phyloP scores from a whole-genome alignment of 2,113 vertebrate genomes.

The Brienomyrus brachyistius region DNA sequence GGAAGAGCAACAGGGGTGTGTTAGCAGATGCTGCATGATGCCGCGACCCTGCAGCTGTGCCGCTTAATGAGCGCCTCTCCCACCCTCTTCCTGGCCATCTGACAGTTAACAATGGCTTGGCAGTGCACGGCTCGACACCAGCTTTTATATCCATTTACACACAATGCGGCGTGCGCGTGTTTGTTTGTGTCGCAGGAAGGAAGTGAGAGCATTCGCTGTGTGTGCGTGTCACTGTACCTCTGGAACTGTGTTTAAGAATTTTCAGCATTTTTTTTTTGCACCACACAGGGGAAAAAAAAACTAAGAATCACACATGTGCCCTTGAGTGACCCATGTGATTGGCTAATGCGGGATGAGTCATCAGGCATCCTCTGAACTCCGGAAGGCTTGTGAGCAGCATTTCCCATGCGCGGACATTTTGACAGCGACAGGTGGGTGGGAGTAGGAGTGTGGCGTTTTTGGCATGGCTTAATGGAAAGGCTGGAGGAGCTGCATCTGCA shows the following conservation, averaged over 20 bases:
- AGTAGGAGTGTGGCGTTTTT: neutral
- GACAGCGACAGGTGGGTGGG: conserved; percentile 36
- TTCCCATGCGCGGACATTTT: neutral
- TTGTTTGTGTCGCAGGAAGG: neutral
- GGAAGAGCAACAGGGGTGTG: conserved; percentile 42
- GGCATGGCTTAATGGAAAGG: neutral
- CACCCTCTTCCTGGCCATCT: conserved; percentile 33
- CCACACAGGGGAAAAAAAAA: neutral
- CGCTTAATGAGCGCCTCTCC: conserved; percentile 52
- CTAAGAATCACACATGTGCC: neutral
- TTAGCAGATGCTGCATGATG: conserved; percentile 62
- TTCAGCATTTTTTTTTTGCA: neutral
- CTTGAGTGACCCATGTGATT: neutral
- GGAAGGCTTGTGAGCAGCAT: conserved; percentile 2
- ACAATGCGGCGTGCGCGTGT: conserved; percentile 20
- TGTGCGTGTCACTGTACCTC: neutral
- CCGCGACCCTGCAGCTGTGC: conserved; percentile 67
- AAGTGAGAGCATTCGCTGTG: neutral
- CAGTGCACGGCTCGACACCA: conserved; percentile 38
- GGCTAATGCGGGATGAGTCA: neutral
- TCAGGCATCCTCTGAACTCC: neutral
- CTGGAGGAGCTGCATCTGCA: neutral
- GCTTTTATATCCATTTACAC: conserved; percentile 18
- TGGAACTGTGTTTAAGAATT: neutral
- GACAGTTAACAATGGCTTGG: conserved; percentile 70